phyloP scores from a whole-genome alignment of 1,140 invertebrate species.

The Scaptomyza montana region DNA sequence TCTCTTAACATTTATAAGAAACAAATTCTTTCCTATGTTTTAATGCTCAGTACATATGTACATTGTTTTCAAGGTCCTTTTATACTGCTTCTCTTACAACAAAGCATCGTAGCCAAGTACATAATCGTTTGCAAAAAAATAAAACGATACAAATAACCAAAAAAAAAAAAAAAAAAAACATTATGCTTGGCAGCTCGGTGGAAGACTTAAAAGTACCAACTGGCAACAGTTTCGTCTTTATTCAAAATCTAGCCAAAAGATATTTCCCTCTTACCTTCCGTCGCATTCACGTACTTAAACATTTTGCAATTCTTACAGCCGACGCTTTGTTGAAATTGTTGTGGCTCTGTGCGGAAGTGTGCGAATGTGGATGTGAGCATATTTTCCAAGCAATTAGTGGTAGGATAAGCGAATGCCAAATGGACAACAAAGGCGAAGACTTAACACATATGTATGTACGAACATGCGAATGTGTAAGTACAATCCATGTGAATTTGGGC shows the following conservation, averaged over 20 bases:
- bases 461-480: not conserved
- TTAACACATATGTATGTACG: conserved; percentile 1
- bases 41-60: not conserved
- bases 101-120: conserved; percentile 29
- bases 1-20: too few species aligned
- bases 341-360: conserved; percentile 66
- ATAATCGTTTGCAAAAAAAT: conserved; percentile 40
- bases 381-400: conserved; percentile 78
- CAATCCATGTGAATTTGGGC: not conserved
- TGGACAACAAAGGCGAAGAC: conserved; percentile 31
- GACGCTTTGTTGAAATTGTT: conserved; percentile 56
- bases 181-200: not conserved
- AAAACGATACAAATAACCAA: conserved; percentile 32
- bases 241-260: conserved; percentile 57
- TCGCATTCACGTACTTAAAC: conserved; percentile 22
- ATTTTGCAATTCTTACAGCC: conserved; percentile 49
- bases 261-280: conserved; percentile 19
- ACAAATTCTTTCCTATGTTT: not conserved
- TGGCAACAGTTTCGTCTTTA: conserved; percentile 44
- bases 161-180: conserved; percentile 14
- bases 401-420: conserved; percentile 37
- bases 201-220: conserved; percentile 52
- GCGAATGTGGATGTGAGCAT: conserved; percentile 73
- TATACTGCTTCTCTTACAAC: not conserved
- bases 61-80: not conserved